Evolutionary conservation across 2,113 vertebrate species (phyloP).

Genomic region (Acinonyx jubatus): DNA sequence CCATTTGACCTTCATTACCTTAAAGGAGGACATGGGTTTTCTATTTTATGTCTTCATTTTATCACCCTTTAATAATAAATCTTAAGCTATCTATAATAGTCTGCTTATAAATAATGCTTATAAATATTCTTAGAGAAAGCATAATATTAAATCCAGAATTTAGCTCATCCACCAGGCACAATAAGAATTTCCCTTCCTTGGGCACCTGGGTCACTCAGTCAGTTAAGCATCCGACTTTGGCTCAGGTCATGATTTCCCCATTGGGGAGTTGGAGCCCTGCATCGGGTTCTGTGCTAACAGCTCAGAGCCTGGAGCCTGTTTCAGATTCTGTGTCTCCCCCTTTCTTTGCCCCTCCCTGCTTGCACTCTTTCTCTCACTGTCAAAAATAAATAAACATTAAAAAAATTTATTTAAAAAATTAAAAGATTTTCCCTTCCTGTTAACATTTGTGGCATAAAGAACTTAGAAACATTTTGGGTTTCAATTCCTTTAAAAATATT

Average conservation of each 20-base stretch:
- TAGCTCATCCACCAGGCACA: not conserved
- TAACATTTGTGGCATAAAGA: not conserved
- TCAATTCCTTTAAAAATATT: slow-evolving; percentile 24
- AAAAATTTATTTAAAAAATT: too few species aligned
- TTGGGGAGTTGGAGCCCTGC: too few species aligned
- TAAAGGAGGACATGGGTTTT: not conserved
- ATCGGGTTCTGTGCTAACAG: too few species aligned
- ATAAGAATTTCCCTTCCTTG: not conserved
- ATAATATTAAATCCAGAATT: not conserved
- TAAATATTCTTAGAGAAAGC: not conserved
- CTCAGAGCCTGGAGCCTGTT: too few species aligned
- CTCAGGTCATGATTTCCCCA: too few species aligned
- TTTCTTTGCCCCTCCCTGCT: too few species aligned
- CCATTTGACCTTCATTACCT: slow-evolving; percentile 18
- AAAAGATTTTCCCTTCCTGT: not conserved
- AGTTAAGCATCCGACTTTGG: too few species aligned
- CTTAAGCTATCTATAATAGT: not conserved
- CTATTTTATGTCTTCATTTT: not conserved
- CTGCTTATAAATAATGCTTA: not conserved
- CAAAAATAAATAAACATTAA: too few species aligned
- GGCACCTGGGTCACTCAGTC: too few species aligned
- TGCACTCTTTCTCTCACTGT: too few species aligned
- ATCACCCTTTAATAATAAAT: not conserved
- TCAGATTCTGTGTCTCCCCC: too few species aligned
- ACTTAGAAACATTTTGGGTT: not conserved